These are phyloP conservation scores for Charina bottae DNA, from an alignment of 2,113 vertebrate genomes.

Conservation along the genomic window DNA sequence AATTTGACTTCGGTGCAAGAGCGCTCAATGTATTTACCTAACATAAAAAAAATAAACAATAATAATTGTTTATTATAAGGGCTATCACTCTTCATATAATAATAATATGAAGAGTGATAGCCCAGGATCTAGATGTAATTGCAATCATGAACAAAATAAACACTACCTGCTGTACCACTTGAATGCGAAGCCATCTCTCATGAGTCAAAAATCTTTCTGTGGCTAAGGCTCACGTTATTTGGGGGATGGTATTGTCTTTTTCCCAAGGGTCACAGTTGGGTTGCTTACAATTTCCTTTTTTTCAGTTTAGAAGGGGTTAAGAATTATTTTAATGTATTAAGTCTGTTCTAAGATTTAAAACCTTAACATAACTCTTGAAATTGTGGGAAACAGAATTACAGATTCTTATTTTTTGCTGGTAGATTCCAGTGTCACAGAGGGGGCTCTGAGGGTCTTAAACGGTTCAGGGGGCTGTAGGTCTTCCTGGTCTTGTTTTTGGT, in stretches of 20 bases:
- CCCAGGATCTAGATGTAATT: neutral
- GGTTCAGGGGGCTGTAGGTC: neutral
- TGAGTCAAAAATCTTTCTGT: neutral
- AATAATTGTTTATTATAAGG: too few relatives aligned
- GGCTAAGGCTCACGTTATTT: neutral
- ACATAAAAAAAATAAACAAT: too few relatives aligned
- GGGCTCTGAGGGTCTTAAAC: neutral
- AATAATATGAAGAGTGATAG: too few relatives aligned
- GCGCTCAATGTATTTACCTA: too few relatives aligned
- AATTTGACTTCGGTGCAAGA: too few relatives aligned
- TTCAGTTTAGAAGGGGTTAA: neutral
- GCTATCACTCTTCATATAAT: too few relatives aligned
- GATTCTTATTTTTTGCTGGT: neutral
- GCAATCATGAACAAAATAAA: neutral
- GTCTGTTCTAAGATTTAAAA: neutral
- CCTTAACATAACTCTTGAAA: neutral
- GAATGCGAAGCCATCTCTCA: neutral
- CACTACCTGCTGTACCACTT: neutral
- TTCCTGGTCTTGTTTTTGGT: neutral
- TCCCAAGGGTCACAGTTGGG: neutral
- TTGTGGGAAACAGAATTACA: neutral
- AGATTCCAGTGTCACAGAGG: neutral
- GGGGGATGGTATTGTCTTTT: neutral
- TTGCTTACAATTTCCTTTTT: neutral
- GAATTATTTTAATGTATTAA: neutral